Base-by-base conservation (phyloP, 1,140 invertebrate genomes). In the Solenopsis invicta region DNA sequence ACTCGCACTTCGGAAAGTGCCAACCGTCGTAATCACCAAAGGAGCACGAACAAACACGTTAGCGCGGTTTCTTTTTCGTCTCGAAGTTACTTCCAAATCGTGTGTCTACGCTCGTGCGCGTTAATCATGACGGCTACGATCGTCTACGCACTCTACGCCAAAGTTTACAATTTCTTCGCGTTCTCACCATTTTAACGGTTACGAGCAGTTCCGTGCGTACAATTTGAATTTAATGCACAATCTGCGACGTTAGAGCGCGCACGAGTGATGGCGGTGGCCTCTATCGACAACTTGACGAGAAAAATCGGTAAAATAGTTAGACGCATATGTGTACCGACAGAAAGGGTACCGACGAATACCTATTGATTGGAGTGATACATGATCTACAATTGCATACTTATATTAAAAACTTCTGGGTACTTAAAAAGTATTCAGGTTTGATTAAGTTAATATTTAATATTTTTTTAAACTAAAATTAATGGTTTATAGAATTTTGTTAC, bases 201-300 rank as follows among this genome's bases (percentile, higher is more conserved):
- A 12, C 16, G 12, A 29, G 4, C 5, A 45, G 16, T 10, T 54
- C 29, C 37, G 34, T 81, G 62, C n/a, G 41, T 54, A 37, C 9
- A 16, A 67, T 80, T 80, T 67, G n/a, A 86, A 86, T 80, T 37
- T 69, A 54, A 48, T 67, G 59, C 41, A 10, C 29, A 5, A 29
- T 4, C 48, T 37, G 21, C 52, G 37, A 80, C 59, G 16, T 24
- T 24, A 80, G 59, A 37, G 75, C 13, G 64, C 37, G 54, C 41
- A 21, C 66, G 50, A 37, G 52, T 16, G 21, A 52, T 29, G 4
- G 24, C n/a, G 5, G 16, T 41, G 77, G 12, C 9, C 1, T 52
- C 37, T 81, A 21, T 21, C n/a, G 16, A 10, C 5, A 12, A 2
- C 24, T 56, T n/a, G 1, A 5, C 6, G 29, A 37, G 12, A 8